Conservation (phyloP, 2,797 vertebrate species). For the Enteromius argenteus region DNA sequence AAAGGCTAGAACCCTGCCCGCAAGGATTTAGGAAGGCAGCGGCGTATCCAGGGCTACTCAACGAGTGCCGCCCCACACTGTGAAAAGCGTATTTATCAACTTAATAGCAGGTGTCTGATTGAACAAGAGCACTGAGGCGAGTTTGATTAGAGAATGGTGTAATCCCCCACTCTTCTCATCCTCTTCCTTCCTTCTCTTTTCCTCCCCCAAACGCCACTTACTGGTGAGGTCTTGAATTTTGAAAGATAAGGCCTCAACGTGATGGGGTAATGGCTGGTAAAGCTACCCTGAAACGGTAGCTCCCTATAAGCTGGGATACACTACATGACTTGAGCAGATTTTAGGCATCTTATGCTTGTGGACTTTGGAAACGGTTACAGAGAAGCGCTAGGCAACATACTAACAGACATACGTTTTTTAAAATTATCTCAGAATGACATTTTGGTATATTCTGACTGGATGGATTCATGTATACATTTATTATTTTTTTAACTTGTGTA, state of each 20-base stretch:
- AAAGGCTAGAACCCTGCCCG: slow-evolving; percentile 41
- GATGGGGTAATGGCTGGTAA: slow-evolving; percentile 10
- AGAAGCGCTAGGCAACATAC: neutral
- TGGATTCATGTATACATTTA: too few species aligned
- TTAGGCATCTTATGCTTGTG: neutral
- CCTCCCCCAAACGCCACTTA: slow-evolving; percentile 58
- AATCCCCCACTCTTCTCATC: slow-evolving; percentile 69
- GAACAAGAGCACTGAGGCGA: slow-evolving; percentile 73
- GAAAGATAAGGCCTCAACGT: slow-evolving; percentile 32
- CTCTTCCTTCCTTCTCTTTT: slow-evolving; percentile 51
- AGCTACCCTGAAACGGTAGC: neutral
- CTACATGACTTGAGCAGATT: neutral
- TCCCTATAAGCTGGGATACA: neutral
- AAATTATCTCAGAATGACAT: too few species aligned
- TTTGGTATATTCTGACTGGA: too few species aligned
- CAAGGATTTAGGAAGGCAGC: slow-evolving; percentile 65
- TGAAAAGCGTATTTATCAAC: slow-evolving; percentile 85
- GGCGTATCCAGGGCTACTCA: slow-evolving; percentile 78
- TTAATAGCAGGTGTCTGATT: slow-evolving; percentile 87
- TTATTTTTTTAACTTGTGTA: too few species aligned
- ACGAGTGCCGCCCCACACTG: slow-evolving; percentile 79
- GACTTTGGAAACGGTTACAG: neutral
- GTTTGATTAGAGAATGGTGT: slow-evolving; percentile 81
- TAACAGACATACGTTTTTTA: neutral
- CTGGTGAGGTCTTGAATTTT: slow-evolving; percentile 40